These are phyloP conservation scores for Eupeodes luniger DNA, from an alignment of 2,888 invertebrate species.

Conservation along the genomic window DNA sequence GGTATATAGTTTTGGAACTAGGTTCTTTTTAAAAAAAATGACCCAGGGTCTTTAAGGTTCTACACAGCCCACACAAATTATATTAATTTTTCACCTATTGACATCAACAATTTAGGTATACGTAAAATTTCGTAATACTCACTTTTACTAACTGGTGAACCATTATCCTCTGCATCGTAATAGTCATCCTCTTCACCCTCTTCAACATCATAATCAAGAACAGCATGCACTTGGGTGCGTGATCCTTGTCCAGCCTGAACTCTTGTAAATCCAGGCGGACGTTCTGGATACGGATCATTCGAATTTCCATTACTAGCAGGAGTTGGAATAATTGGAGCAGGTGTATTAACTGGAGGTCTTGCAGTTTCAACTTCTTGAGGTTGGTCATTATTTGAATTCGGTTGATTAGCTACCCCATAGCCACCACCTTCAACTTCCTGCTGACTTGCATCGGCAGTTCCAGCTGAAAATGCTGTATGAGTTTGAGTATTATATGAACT, in stretches of 20 bases:
- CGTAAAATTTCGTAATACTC: slow-evolving; percentile 50
- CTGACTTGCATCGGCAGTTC: slow-evolving; percentile 67
- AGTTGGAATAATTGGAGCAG: slow-evolving; percentile 41
- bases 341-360: slow-evolving; percentile 32
- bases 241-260: slow-evolving; percentile 86
- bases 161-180: slow-evolving; percentile 81
- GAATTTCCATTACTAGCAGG: slow-evolving; percentile 62
- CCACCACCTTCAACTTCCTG: slow-evolving; percentile 69
- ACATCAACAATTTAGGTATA: no score
- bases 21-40: no score
- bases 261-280: slow-evolving; percentile 88
- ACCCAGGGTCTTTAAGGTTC: no score
- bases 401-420: slow-evolving; percentile 64
- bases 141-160: slow-evolving; percentile 78
- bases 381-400: slow-evolving; percentile 41
- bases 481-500: slow-evolving; percentile 79
- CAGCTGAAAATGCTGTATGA: slow-evolving; percentile 70
- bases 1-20: no score
- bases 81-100: no score
- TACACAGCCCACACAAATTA: no score
- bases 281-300: slow-evolving; percentile 84
- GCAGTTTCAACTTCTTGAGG: slow-evolving; percentile 31
- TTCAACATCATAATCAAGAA: slow-evolving; percentile 84
- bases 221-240: slow-evolving; percentile 85
- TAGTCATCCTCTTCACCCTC: slow-evolving; percentile 83